Conservation (phyloP, 2,797 vertebrate genomes). For the Bradypodion pumilum region DNA sequence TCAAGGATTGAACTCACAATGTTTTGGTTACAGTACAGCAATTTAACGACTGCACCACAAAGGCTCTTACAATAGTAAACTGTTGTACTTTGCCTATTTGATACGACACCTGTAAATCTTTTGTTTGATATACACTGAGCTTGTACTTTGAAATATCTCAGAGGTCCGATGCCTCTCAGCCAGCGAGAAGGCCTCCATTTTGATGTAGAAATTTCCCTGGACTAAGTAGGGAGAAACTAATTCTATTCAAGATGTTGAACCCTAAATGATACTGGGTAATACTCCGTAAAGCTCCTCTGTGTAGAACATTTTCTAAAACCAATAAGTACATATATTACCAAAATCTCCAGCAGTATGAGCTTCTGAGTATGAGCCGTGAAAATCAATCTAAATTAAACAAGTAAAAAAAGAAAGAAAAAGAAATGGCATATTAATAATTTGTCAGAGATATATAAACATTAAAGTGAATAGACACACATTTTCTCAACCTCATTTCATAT, state of each 20-base stretch:
- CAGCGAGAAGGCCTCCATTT: background rate
- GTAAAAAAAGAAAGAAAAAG: slow-evolving; percentile 16
- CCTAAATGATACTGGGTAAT: background rate
- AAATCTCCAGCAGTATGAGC: slow-evolving; percentile 78
- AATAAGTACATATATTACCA: slow-evolving; percentile 69
- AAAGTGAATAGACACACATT: background rate
- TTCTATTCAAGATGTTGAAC: background rate
- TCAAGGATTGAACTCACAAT: too few species aligned
- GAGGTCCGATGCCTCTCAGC: background rate
- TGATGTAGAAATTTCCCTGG: background rate
- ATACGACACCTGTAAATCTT: background rate
- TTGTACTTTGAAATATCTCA: background rate
- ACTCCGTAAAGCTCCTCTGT: background rate
- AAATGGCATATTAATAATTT: slow-evolving; percentile 36
- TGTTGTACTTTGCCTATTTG: background rate
- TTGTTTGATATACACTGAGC: background rate
- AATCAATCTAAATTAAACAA: slow-evolving; percentile 78
- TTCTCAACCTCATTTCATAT: too few species aligned
- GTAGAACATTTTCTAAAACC: background rate
- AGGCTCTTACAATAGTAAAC: background rate
- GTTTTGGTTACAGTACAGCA: too few species aligned
- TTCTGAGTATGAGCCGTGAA: slow-evolving; percentile 74
- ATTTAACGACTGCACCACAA: too few species aligned
- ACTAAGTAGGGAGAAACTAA: background rate
- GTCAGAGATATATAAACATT: background rate